Evolutionary conservation across 2,797 vertebrate genomes (phyloP).

Genomic region (Craterocephalus amniculus): DNA sequence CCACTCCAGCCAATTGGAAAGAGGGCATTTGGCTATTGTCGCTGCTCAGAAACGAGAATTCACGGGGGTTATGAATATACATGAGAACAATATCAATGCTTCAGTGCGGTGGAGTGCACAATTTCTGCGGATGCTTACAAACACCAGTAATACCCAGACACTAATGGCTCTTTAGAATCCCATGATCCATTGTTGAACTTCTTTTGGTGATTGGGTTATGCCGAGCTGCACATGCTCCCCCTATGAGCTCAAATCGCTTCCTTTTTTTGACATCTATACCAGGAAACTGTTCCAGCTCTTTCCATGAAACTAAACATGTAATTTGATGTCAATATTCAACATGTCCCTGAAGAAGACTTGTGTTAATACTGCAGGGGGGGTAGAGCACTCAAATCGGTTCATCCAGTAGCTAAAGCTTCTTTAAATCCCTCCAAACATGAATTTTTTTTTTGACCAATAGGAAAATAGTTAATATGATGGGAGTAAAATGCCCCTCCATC

Average conservation of each 20-base stretch:
- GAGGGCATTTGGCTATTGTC: constrained; percentile 61
- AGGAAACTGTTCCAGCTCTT: constrained; percentile 47
- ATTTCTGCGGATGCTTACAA: constrained; percentile 44
- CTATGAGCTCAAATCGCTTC: constrained; percentile 27
- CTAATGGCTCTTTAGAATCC: constrained; percentile 31
- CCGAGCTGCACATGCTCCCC: constrained; percentile 3
- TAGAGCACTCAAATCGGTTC: constrained; percentile 65
- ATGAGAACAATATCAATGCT: constrained; percentile 46
- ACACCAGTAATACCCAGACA: constrained; percentile 28
- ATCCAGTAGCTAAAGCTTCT: constrained; percentile 73
- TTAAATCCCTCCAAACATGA: constrained; percentile 74
- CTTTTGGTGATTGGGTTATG: constrained; percentile 18
- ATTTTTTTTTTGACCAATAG: constrained; percentile 68
- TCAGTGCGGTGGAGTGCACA: constrained; percentile 28
- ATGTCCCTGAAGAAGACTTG: constrained; percentile 61
- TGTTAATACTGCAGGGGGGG: constrained; percentile 60
- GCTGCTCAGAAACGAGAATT: constrained; percentile 43
- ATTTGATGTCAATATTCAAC: constrained; percentile 62
- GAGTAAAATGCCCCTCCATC: constrained; percentile 55
- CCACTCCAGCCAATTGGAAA: constrained; percentile 56
- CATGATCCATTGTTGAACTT: constrained; percentile 39
- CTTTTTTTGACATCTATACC: constrained; percentile 44
- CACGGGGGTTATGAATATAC: constrained; percentile 49
- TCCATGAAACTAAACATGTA: constrained; percentile 58
- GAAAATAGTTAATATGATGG: constrained; percentile 59